Base-by-base conservation (phyloP, 1,140 invertebrate species). In the Dendrolimus kikuchii region DNA sequence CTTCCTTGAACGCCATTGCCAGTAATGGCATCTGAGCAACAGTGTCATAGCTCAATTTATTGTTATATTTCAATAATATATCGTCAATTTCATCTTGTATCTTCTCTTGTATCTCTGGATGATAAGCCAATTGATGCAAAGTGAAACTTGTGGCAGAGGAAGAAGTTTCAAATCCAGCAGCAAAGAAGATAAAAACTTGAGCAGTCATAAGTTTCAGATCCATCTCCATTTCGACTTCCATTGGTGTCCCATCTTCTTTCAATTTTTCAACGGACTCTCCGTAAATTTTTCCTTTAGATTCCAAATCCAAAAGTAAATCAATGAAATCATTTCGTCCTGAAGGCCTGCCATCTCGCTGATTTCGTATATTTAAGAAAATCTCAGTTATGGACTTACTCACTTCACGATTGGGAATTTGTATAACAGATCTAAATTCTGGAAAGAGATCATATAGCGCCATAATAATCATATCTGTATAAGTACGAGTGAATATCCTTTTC, bases 51-150 rank as follows among this genome's bases (percentile, higher is more conserved):
- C 68, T 73, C 2, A 81, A 9, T 23, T 23, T 23, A 48, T 74
- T 44, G 0, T 72, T 52, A 52, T 81, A 59, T 49, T 70, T 71
- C 5, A 67, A 56, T 38, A 78, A 43, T 9, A 80, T 66, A 6
- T 64, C 54, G 36, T 87, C 74, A 6, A 92, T 84, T 73, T 92
- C 90, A 38, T 86, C 66, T 37, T 82, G 76, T 4, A 91, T 48
- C 64, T 76, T 82, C 5, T 86, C 66, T 66, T 92, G 91, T 40
- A 89, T 66, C 7, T 90, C 87, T 8, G 80, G 82, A 71, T 91
- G 71, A 7, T 70, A 59, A 0, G 90, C 88, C 37, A 92, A 68
- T 48, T 85, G 70, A 60, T 89, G 89, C 0, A 85, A 46, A 3
- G 78, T 62, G 54, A 84, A 89, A 7, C 78, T 70, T 5, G 91